Conservation (phyloP, 2,113 vertebrate genomes). For the Sturnira hondurensis region DNA sequence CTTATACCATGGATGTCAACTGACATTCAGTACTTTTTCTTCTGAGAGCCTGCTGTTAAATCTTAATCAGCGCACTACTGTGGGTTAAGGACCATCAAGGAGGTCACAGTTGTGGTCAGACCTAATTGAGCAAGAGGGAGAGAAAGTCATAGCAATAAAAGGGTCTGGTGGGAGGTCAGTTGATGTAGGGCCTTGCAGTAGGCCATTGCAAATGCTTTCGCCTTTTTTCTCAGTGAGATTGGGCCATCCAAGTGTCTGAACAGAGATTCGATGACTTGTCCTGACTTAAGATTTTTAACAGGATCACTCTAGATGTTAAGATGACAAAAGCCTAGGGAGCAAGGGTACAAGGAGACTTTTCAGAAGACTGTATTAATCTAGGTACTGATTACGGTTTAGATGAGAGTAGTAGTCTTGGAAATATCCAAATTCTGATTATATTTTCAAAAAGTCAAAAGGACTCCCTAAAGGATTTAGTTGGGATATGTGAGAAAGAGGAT, state of each 20-base stretch:
- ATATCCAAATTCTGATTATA: background rate
- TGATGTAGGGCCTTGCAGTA: background rate
- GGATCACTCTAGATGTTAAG: background rate
- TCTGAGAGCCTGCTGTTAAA: background rate
- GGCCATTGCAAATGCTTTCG: background rate
- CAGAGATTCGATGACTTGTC: background rate
- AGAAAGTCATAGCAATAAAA: background rate
- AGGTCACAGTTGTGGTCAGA: background rate
- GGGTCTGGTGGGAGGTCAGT: background rate
- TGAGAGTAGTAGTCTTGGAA: background rate
- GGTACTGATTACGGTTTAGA: background rate
- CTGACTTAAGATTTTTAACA: background rate
- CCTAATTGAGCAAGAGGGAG: background rate
- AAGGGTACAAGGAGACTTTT: background rate
- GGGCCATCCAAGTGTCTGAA: background rate
- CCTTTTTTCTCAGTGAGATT: background rate
- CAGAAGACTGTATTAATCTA: background rate
- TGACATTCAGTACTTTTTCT: background rate
- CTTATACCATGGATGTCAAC: background rate
- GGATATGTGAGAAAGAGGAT: background rate
- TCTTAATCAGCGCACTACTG: background rate
- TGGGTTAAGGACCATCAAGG: background rate
- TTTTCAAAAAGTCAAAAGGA: background rate
- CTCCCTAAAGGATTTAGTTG: background rate
- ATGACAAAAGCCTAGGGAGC: background rate